phyloP scores from a whole-genome alignment of 2,888 invertebrate species.

The Caenorhabditis panamensis region DNA sequence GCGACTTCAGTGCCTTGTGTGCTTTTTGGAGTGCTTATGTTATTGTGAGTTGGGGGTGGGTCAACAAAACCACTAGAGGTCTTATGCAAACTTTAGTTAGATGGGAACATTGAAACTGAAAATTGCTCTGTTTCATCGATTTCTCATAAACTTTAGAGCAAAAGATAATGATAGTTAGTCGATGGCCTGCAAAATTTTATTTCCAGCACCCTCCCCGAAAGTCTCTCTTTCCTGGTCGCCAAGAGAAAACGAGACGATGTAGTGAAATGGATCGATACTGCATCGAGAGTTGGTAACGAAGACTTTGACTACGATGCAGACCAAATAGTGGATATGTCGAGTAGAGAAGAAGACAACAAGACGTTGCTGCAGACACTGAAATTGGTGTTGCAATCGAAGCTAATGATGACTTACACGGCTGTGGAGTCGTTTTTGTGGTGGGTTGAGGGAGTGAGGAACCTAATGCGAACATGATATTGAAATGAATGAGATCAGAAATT shows the following conservation, averaged over 20 bases:
- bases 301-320: constrained; percentile 61
- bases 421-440: constrained; percentile 69
- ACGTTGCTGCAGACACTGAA: constrained; percentile 48
- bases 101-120: no score
- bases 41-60: constrained; percentile 73
- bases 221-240: constrained; percentile 68
- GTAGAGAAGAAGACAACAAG: constrained; percentile 50
- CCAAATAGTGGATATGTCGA: constrained; percentile 60
- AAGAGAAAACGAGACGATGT: constrained; percentile 59
- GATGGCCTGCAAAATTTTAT: no score
- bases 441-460: no score
- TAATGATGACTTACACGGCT: constrained; percentile 62
- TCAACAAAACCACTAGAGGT: no score
- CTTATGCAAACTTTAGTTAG: no score
- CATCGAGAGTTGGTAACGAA: constrained; percentile 46
- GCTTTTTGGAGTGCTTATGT: constrained; percentile 64
- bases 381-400: constrained; percentile 47
- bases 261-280: constrained; percentile 66
- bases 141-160: no score
- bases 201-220: constrained; percentile 75
- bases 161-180: no score
- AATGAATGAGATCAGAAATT: no score
- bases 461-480: no score
- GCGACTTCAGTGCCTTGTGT: constrained; percentile 66
- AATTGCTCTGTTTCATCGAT: no score